Percentiles rank a stretch among this genome's conserved stretches.
Evolutionary conservation across 2,113 vertebrate species (phyloP).

Genomic region (Aleadryas rufinucha): DNA sequence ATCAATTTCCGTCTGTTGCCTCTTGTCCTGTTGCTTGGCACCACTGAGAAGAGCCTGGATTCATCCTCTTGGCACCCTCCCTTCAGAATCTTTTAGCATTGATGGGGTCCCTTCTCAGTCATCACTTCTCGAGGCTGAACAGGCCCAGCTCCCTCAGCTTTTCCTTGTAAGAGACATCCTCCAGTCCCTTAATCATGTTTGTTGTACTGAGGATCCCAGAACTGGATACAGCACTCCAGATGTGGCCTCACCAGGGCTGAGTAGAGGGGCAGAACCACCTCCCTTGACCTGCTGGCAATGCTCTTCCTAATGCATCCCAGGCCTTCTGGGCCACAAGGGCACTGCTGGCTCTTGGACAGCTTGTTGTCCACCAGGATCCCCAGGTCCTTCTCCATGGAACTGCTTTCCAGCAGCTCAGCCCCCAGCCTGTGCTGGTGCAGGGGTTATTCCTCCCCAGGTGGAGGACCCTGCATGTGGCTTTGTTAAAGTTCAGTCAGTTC

Average conservation of each 20-base stretch:
- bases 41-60: not conserved
- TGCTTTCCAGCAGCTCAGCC: not conserved
- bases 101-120: not conserved
- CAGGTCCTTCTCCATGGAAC: not conserved
- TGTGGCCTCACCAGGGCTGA: not conserved
- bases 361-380: not conserved
- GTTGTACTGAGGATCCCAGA: not conserved
- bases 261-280: not conserved
- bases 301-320: not conserved
- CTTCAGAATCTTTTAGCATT: not conserved
- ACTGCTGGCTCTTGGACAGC: not conserved
- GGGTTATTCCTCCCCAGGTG: not conserved
- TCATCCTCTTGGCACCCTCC: not conserved
- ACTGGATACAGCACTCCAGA: not conserved
- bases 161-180: not conserved
- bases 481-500: not conserved
- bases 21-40: not conserved
- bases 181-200: not conserved
- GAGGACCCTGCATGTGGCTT: not conserved
- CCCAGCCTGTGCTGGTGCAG: not conserved
- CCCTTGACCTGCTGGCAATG: not conserved
- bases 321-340: not conserved
- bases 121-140: accelerated
- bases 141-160: not conserved
- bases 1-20: not conserved